Evolutionary conservation across 2,797 vertebrate genomes (phyloP).

Genomic region (Leptoclinus maculatus): DNA sequence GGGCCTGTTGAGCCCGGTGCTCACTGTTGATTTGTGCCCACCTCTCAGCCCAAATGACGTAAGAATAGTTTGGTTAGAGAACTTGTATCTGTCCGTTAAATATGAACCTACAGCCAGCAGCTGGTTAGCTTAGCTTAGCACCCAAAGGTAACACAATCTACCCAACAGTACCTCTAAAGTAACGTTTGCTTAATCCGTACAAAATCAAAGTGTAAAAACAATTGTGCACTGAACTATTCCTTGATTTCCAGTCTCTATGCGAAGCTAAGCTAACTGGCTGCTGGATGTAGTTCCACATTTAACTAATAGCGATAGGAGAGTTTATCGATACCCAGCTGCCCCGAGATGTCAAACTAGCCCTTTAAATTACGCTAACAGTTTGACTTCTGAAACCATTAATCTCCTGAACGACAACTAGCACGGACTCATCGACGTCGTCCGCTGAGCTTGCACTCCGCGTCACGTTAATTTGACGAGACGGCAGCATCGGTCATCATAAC

Average conservation of each 20-base stretch:
- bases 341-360: background rate
- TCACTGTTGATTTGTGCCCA: background rate
- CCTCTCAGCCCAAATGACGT: background rate
- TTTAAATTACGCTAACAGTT: background rate
- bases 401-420: background rate
- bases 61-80: background rate
- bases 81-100: background rate
- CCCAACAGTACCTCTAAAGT: background rate
- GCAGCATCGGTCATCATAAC: slow-evolving; percentile 63
- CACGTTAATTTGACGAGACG: slow-evolving; percentile 60
- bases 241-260: background rate
- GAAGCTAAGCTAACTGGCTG: background rate
- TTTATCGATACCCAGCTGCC: background rate
- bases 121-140: background rate
- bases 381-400: background rate
- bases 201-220: background rate
- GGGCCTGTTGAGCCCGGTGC: background rate
- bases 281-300: background rate
- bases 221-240: background rate
- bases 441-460: background rate
- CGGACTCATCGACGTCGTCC: slow-evolving; percentile 29
- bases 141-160: background rate
- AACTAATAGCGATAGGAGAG: background rate
- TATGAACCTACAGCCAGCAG: background rate
- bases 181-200: background rate